phyloP scores from a whole-genome alignment of 2,888 invertebrate genomes.

The Aleiodes alternator region DNA sequence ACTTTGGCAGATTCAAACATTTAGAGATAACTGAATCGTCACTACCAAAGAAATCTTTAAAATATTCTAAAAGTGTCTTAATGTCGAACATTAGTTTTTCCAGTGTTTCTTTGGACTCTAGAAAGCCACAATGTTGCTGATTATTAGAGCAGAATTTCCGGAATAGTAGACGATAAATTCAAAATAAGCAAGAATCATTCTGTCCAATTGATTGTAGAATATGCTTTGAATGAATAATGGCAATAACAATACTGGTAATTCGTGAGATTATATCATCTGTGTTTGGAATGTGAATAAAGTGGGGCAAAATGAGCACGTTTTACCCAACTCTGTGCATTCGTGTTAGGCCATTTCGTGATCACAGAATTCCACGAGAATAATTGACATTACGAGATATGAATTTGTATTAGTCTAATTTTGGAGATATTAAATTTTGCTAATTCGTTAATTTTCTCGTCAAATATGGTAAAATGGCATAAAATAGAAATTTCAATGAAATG shows the following conservation, averaged over 20 bases:
- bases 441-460: no score
- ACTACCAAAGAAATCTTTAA: no score
- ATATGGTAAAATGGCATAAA: no score
- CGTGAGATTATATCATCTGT: background rate
- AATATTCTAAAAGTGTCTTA: no score
- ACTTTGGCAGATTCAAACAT: no score
- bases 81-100: no score
- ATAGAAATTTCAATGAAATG: no score
- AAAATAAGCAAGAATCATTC: background rate
- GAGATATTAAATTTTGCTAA: background rate
- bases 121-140: no score
- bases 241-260: conserved; percentile 18
- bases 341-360: conserved; percentile 29
- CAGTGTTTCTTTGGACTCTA: no score
- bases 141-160: no score
- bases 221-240: background rate
- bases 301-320: conserved; percentile 21
- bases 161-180: background rate
- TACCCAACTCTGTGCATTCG: background rate
- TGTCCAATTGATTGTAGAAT: conserved; percentile 7
- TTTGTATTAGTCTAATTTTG: conserved; percentile 18
- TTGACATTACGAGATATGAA: conserved; percentile 35
- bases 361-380: conserved; percentile 37
- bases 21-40: no score
- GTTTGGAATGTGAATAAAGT: background rate